phyloP scores from a whole-genome alignment of 2,888 invertebrate species.

The Bombyx huttoni region DNA sequence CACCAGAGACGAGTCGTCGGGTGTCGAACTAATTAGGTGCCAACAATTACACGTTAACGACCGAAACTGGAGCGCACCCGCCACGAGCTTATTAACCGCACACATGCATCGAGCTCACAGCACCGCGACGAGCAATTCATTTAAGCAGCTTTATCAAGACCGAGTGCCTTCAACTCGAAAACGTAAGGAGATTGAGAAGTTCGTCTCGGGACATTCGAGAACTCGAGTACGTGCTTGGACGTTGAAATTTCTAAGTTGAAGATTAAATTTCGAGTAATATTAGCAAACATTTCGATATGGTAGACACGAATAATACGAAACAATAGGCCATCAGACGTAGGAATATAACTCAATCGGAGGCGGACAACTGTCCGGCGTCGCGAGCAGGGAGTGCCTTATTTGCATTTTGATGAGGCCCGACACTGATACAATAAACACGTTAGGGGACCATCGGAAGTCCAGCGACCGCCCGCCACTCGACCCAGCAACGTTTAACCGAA shows the following conservation, averaged over 20 bases:
- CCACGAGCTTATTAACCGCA: slow-evolving; percentile 50
- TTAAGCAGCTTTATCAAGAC: slow-evolving; percentile 14
- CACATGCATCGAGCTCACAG: slow-evolving; percentile 20
- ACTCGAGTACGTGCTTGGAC: too few species aligned
- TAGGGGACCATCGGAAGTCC: slow-evolving; percentile 32
- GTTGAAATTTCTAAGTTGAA: not conserved
- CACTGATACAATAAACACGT: slow-evolving; percentile 70
- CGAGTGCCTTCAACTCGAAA: not conserved
- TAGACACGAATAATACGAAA: not conserved
- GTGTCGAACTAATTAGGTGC: slow-evolving; percentile 58
- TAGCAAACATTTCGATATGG: not conserved
- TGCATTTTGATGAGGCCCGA: slow-evolving; percentile 70
- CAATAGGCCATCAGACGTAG: slow-evolving; percentile 12
- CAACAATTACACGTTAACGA: slow-evolving; percentile 64
- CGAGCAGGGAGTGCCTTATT: slow-evolving; percentile 46
- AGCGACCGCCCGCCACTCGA: slow-evolving; percentile 15
- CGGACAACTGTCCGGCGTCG: slow-evolving; percentile 53
- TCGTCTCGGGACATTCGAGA: not conserved
- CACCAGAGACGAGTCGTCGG: slow-evolving; percentile 46
- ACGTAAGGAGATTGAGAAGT: not conserved
- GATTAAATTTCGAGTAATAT: not conserved
- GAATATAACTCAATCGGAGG: slow-evolving; percentile 61
- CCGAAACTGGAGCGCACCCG: slow-evolving; percentile 47
- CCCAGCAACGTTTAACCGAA: slow-evolving; percentile 43
- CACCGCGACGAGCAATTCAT: slow-evolving; percentile 23